Evolutionary conservation across 2,888 invertebrate genomes (phyloP), one percentile per base, ranked within the genome.

Genomic region (Euproctis similis): DNA sequence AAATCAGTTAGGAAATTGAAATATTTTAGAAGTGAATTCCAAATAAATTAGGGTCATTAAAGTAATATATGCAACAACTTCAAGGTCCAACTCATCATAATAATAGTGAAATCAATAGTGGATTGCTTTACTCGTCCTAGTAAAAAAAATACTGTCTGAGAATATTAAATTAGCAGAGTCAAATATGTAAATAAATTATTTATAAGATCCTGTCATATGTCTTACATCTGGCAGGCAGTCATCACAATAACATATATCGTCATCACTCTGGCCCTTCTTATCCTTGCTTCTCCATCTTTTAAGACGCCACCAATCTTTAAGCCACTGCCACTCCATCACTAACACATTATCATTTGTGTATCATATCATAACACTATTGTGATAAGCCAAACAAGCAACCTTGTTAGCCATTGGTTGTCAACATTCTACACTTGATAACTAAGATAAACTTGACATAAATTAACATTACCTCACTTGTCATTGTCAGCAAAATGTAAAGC

Each of bases 221-320:
- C 77, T 80, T 70, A 77, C 86, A 78, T 87, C 82, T 55, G 86
- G 86, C 61, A 87, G 77, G 67, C 92, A 92, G 57, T 91, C 90
- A 80, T 92, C 92, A 85, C 92, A 92, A 81, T 88, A 91, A 78
- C 91, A 92, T 65, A 90, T 86, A 59, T 90, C 89, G 73, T 90
- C 89, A 60, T 85, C 86, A 65, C 59, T 73, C 51, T 76, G 75
- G 45, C 72, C 76, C 57, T 73, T 81, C 51, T 87, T 86, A 56
- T 76, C 85, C 63, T 81, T 39, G 30, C 21, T 87, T 50, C 89
- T 87, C 85, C 90, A 88, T 64, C 87, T 87, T 74, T 91, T 92
- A 36, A 92, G 81, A 38, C 92, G 86, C 92, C 92, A 92, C 92
- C 92, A 92, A 73, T 92, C 91, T 73, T 91, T 91, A 59, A 91